These are phyloP conservation scores for Platysteira castanea DNA, from an alignment of 2,113 vertebrate genomes.

Conservation along the genomic window DNA sequence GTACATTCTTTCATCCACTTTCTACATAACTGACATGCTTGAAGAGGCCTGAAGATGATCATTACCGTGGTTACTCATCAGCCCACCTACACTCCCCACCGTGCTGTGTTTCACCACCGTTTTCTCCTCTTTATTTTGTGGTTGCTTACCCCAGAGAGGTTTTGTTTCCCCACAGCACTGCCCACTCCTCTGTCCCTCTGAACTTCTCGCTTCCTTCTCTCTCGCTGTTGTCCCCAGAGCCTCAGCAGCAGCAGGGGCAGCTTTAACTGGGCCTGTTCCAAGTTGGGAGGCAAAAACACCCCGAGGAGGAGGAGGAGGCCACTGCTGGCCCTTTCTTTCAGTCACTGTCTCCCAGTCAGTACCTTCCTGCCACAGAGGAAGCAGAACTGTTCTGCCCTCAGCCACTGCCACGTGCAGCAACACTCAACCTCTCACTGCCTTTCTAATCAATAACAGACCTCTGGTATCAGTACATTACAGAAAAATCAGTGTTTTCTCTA, in stretches of 20 bases:
- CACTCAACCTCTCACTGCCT: not conserved
- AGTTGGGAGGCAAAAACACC: not conserved
- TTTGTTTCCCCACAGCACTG: not conserved
- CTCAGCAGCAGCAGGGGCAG: not conserved
- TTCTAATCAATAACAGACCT: not conserved
- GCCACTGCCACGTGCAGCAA: not conserved
- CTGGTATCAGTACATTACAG: not conserved
- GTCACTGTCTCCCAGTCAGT: not conserved
- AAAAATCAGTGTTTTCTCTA: not conserved
- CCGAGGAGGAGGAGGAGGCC: not conserved
- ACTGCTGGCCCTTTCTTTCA: not conserved
- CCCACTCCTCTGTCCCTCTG: not conserved
- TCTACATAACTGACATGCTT: not conserved
- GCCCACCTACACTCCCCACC: not conserved
- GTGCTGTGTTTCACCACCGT: rapidly evolving
- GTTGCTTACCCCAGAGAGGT: not conserved
- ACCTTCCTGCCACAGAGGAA: not conserved
- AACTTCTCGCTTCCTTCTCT: not conserved
- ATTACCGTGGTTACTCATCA: not conserved
- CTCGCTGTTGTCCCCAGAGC: not conserved
- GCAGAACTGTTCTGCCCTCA: not conserved
- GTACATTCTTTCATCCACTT: not conserved
- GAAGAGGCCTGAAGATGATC: not conserved
- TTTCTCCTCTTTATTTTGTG: not conserved
- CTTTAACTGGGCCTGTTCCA: not conserved